A percentile compares a stretch with the other conserved stretches of the same genome.
These are phyloP conservation scores for Syngnathus rostellatus DNA, from an alignment of 2,797 vertebrate species.

Conservation along the genomic window DNA sequence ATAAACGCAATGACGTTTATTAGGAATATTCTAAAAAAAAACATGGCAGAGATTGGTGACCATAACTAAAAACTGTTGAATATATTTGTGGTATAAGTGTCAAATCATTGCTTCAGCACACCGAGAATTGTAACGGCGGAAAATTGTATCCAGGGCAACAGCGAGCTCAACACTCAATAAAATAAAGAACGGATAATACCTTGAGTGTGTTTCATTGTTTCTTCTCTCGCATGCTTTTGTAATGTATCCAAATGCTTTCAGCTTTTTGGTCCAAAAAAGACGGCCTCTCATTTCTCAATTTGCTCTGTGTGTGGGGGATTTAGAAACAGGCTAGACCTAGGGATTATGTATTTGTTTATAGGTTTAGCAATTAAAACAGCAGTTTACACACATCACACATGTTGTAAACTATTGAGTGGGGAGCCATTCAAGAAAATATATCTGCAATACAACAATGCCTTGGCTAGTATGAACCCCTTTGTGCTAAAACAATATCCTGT, in stretches of 20 bases:
- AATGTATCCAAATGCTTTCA: not conserved
- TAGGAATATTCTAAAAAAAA: not conserved
- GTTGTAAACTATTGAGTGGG: not conserved
- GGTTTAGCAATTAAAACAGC: not conserved
- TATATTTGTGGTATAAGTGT: not conserved
- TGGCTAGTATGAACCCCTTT: conserved; percentile 9
- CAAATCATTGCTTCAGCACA: conserved; percentile 2
- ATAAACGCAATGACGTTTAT: not conserved
- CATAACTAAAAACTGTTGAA: not conserved
- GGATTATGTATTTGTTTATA: not conserved
- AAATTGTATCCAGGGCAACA: not conserved
- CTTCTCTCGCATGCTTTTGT: not conserved
- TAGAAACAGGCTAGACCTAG: not conserved
- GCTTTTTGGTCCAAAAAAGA: not conserved
- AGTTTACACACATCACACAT: not conserved
- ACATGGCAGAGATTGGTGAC: not conserved
- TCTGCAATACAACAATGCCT: not conserved
- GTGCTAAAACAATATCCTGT: conserved; percentile 28
- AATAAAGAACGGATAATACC: not conserved
- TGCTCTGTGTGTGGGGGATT: not conserved
- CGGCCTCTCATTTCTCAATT: not conserved
- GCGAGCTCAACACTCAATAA: not conserved
- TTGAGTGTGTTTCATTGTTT: not conserved
- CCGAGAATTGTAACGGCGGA: not conserved
- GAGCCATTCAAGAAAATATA: not conserved